Conservation (phyloP, 2,797 vertebrate genomes). For the Cossypha polioptera region DNA sequence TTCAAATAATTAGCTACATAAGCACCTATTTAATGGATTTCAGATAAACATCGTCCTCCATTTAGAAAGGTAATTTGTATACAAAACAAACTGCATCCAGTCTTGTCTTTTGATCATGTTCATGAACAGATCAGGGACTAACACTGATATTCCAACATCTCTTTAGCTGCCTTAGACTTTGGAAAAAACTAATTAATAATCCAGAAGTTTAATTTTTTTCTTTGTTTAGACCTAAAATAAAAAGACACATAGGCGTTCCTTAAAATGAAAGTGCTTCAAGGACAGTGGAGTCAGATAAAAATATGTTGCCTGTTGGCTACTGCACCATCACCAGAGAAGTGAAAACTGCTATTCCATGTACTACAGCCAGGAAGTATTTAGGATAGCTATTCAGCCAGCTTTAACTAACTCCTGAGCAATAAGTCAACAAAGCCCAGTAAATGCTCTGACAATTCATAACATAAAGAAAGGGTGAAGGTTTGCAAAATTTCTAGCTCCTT, state of each 20-base stretch:
- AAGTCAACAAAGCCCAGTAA: conserved; percentile 14
- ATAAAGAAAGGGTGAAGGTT: background rate
- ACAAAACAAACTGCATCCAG: background rate
- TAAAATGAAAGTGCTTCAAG: background rate
- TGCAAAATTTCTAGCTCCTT: background rate
- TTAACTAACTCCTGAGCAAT: conserved; percentile 24
- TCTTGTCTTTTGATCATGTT: background rate
- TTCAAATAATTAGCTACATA: background rate
- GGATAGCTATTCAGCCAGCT: conserved; percentile 42
- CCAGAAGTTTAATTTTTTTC: background rate
- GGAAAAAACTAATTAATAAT: background rate
- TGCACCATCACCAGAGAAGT: background rate
- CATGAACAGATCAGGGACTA: background rate
- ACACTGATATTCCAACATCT: background rate
- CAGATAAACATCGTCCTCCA: background rate
- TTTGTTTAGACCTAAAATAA: conserved; percentile 11
- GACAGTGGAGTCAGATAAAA: conserved; percentile 18
- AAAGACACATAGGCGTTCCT: background rate
- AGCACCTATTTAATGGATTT: background rate
- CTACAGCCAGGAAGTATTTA: conserved; percentile 15
- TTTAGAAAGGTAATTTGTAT: background rate
- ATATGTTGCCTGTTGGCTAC: conserved; percentile 31
- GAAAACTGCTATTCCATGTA: background rate
- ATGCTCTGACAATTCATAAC: background rate
- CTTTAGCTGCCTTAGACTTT: background rate